Conservation (phyloP, 2,888 invertebrate genomes). For the Agrochola lychnidis region DNA sequence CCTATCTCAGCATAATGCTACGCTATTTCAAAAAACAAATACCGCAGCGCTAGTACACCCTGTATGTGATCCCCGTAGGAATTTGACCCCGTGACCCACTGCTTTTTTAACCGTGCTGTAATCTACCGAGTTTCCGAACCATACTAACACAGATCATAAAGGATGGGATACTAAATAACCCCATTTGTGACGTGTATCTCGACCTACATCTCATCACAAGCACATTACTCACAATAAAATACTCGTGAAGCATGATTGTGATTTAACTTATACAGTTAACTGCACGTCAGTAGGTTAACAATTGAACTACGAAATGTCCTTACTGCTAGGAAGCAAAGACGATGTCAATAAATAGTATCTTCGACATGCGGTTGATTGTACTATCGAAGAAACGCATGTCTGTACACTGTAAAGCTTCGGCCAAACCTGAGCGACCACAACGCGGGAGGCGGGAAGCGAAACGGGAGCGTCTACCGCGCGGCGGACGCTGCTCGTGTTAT, state of each 20-base stretch:
- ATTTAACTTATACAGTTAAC: slow-evolving; percentile 39
- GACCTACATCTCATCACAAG: slow-evolving; percentile 40
- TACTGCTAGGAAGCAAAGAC: neutral
- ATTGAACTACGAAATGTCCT: neutral
- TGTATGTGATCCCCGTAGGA: neutral
- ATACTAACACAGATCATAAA: slow-evolving; percentile 5
- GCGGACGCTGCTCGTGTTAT: no score
- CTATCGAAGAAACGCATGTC: no score
- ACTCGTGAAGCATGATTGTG: slow-evolving; percentile 32
- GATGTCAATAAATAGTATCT: neutral
- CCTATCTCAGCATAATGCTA: no score
- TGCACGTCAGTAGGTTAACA: neutral
- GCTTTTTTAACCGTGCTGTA: no score
- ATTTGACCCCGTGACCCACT: neutral
- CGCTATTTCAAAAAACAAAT: no score
- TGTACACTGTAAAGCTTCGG: no score
- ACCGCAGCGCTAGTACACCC: no score
- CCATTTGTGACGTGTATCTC: slow-evolving; percentile 41
- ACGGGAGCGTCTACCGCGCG: no score
- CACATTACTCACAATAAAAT: slow-evolving; percentile 46
- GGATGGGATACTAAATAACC: slow-evolving; percentile 39
- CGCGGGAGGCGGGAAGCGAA: no score
- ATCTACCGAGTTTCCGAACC: neutral
- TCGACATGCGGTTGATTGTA: slow-evolving; percentile 9
- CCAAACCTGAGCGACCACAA: no score